A percentile compares a stretch with the other conserved stretches of the same genome.
Conservation (phyloP, 2,113 vertebrate genomes). For the Protomyctophum bolini region DNA sequence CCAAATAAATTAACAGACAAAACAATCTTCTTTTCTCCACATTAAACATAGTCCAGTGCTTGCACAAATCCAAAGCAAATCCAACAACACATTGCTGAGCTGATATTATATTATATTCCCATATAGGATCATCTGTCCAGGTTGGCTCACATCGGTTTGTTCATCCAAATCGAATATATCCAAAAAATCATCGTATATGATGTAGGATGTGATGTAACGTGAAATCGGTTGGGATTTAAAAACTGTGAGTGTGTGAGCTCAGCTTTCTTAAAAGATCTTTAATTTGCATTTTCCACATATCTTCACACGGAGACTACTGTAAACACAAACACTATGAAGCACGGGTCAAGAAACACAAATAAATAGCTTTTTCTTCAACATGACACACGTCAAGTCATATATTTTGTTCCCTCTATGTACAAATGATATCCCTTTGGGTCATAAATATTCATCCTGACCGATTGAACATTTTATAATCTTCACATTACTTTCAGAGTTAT, state of each 20-base stretch:
- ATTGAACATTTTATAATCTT: constrained; percentile 2
- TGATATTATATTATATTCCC: not conserved
- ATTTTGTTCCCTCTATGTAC: constrained; percentile 25
- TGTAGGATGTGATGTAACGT: too few relatives aligned
- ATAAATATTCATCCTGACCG: not conserved
- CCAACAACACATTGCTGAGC: not conserved
- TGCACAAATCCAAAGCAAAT: not conserved
- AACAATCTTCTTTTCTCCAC: constrained; percentile 1
- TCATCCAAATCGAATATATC: not conserved
- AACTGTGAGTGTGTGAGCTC: too few relatives aligned
- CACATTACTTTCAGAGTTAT: not conserved
- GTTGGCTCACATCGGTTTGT: not conserved
- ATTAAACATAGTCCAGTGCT: constrained; percentile 26
- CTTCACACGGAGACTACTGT: constrained; percentile 21
- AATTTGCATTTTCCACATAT: constrained; percentile 4
- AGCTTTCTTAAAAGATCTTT: not conserved
- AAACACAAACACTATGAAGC: constrained; percentile 39
- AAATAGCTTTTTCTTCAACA: constrained; percentile 47
- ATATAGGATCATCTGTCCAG: not conserved
- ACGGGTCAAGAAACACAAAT: constrained; percentile 28
- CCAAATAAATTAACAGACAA: constrained; percentile 28
- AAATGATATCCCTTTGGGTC: constrained; percentile 1
- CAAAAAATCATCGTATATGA: too few relatives aligned
- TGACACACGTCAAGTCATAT: constrained; percentile 11
- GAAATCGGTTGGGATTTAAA: too few relatives aligned